Percentiles rank a stretch among this genome's conserved stretches.
Conservation (phyloP, 2,113 vertebrate genomes). For the Carettochelys insculpta region DNA sequence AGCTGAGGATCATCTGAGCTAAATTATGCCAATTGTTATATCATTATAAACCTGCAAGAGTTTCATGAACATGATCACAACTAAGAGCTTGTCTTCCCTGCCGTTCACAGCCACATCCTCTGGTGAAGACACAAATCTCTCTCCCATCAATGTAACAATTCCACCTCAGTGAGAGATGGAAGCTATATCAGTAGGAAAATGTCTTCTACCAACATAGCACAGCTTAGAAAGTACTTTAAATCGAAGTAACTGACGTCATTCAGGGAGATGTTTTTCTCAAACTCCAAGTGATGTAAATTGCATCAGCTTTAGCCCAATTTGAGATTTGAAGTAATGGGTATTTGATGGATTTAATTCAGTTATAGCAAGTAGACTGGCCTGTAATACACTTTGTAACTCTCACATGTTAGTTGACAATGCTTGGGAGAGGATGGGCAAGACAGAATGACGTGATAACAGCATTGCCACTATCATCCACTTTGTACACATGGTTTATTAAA, state of each 20-base stretch:
- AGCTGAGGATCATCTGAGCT: background rate
- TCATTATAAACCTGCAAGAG: background rate
- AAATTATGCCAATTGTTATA: background rate
- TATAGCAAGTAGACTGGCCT: background rate
- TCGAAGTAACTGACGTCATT: too few relatives aligned
- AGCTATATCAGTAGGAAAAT: too few relatives aligned
- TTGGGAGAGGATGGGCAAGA: slow-evolving; percentile 7
- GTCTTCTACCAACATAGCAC: too few relatives aligned
- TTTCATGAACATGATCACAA: background rate
- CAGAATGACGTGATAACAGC: slow-evolving; percentile 19
- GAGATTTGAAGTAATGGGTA: slow-evolving; percentile 26
- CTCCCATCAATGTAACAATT: too few relatives aligned
- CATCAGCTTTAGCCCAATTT: background rate
- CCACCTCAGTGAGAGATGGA: too few relatives aligned
- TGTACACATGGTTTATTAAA: fast-evolving
- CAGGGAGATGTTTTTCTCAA: too few relatives aligned
- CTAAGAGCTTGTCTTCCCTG: too few relatives aligned
- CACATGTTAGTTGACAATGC: slow-evolving; percentile 15
- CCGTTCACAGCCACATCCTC: too few relatives aligned
- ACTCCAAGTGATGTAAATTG: too few relatives aligned
- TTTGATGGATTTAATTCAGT: slow-evolving; percentile 42
- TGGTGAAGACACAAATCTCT: too few relatives aligned
- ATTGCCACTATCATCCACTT: background rate
- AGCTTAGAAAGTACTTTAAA: too few relatives aligned
- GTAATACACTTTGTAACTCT: slow-evolving; percentile 57